phyloP scores from a whole-genome alignment of 1,140 invertebrate species.

The Hylaeus volcanicus region DNA sequence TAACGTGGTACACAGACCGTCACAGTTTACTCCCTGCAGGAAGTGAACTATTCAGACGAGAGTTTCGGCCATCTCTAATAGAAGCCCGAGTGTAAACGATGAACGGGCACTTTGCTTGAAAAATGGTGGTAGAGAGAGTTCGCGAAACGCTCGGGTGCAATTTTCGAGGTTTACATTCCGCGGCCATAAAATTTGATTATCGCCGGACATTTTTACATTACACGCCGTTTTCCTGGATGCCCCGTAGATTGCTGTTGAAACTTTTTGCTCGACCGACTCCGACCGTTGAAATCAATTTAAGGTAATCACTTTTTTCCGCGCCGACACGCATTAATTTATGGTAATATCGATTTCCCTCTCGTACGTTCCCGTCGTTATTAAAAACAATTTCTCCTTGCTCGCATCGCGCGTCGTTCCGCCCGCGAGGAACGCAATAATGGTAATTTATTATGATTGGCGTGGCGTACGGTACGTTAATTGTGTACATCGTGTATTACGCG shows the following conservation, averaged over 20 bases:
- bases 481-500: too few relatives aligned
- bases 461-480: too few relatives aligned
- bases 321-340: conserved; percentile 39
- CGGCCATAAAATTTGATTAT: conserved; percentile 43
- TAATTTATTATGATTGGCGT: neutral
- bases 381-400: conserved; percentile 19
- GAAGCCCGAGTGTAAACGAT: neutral
- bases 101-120: neutral
- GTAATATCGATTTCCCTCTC: conserved; percentile 23
- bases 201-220: conserved; percentile 34
- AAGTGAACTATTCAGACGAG: too few relatives aligned
- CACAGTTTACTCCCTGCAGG: too few relatives aligned
- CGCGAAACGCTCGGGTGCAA: neutral
- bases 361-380: conserved; percentile 4
- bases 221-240: conserved; percentile 20
- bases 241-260: neutral
- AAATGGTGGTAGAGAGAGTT: neutral
- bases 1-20: too few relatives aligned
- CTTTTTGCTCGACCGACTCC: conserved; percentile 4
- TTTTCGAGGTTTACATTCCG: conserved; percentile 36
- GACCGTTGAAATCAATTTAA: conserved; percentile 36
- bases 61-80: neutral
- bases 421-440: neutral
- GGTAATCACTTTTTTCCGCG: conserved; percentile 30
- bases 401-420: neutral